Conservation (phyloP, 2,888 invertebrate genomes). For the Asteroscopus sphinx region DNA sequence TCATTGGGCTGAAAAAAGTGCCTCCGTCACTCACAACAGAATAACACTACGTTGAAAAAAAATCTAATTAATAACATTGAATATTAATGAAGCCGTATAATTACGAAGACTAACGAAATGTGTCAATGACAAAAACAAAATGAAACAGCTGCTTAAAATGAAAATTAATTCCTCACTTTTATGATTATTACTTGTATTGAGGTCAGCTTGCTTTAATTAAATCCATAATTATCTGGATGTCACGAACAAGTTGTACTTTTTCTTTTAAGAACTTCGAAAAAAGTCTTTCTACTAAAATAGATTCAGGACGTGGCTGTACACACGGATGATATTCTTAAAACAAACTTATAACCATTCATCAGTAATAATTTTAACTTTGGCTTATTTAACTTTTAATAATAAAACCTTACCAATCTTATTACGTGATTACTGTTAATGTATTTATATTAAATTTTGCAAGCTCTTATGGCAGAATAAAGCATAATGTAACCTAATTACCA, state of each 20-base stretch:
- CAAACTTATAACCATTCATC: neutral
- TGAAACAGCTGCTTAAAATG: slow-evolving; percentile 14
- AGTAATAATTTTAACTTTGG: neutral
- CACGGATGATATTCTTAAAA: neutral
- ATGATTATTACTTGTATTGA: neutral
- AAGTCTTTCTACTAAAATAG: neutral
- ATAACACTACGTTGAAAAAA: too few species aligned
- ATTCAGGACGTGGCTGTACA: neutral
- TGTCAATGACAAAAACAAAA: slow-evolving; percentile 12
- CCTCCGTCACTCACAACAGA: too few species aligned
- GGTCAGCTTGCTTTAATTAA: slow-evolving; percentile 2
- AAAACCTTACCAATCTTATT: too few species aligned
- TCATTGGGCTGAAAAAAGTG: too few species aligned
- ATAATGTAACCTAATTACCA: too few species aligned
- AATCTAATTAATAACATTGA: too few species aligned
- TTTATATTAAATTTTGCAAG: too few species aligned
- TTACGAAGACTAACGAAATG: neutral
- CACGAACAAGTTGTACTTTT: slow-evolving; percentile 9
- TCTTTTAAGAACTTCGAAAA: slow-evolving; percentile 3
- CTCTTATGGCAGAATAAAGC: too few species aligned
- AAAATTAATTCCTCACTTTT: slow-evolving; percentile 7
- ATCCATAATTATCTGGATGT: slow-evolving; percentile 2
- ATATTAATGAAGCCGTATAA: neutral
- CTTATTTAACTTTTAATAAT: too few species aligned
- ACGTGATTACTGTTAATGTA: too few species aligned